These are phyloP conservation scores for Vulpes lagopus DNA, from an alignment of 2,113 vertebrate species.

Conservation along the genomic window DNA sequence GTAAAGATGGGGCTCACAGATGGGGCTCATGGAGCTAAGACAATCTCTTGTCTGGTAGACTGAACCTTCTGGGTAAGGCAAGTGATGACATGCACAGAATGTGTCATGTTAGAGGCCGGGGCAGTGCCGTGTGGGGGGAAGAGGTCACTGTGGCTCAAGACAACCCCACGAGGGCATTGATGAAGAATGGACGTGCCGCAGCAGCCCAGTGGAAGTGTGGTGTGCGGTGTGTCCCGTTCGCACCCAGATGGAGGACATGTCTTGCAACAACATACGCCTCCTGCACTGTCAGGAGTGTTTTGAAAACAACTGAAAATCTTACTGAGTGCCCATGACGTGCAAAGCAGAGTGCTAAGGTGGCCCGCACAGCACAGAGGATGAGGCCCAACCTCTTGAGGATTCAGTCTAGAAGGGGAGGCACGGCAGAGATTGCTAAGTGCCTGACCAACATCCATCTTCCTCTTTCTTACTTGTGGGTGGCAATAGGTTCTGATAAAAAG, in stretches of 20 bases:
- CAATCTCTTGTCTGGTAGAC: neutral
- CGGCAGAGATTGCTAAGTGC: neutral
- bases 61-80: neutral
- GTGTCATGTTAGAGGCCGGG: neutral
- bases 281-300: neutral
- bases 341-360: neutral
- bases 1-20: neutral
- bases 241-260: neutral
- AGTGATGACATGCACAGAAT: neutral
- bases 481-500: slow-evolving; percentile 1
- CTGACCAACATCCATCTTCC: neutral
- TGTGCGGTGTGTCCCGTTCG: neutral
- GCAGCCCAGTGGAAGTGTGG: neutral
- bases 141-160: neutral
- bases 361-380: neutral
- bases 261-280: neutral
- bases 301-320: neutral
- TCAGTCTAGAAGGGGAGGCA: neutral
- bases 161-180: neutral
- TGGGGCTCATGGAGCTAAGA: neutral
- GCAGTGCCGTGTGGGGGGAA: neutral
- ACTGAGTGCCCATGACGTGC: neutral
- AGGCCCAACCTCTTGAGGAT: neutral
- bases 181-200: neutral
- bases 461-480: neutral